Evolutionary conservation across 2,797 vertebrate species (phyloP), one percentile per base, ranked within the genome.

Genomic region (Podarcis lilfordi): DNA sequence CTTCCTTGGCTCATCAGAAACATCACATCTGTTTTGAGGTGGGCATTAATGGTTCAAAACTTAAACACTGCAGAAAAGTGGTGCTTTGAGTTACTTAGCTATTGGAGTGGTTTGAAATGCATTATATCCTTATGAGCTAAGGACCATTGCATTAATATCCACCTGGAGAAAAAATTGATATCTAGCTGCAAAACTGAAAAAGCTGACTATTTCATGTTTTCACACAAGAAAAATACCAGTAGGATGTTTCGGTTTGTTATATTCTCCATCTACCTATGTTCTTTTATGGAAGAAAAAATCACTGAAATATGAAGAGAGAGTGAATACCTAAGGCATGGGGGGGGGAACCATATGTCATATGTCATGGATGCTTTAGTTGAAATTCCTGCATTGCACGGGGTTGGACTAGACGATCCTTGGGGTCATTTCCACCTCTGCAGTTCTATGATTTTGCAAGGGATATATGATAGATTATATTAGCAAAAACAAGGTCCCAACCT

Each of bases 21-120:
- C 43, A 45, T 32, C 37, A 21, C 74, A 68, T 77, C 74, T 66
- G 37, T 29, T 32, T 66, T 27, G 17, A 85, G 17, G 27, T 45
- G 74, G 74, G 77, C 77, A 77, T 85, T 45, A 85, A 85, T 85
- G 21, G 45, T 59, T 84, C 71, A 37, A 61, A 75, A 75, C 21
- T 72, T 40, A 27, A 29, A 17, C 23, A 61, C 50, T 84, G 83
- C 13, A 25, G 35, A 84, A 59, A 35, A 15, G 21, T 27, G n/a
- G 40, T 29, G 71, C 71, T 84, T 84, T 71, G 7, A 25, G 50
- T 72, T 40, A 61, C 50, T 61, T 61, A 40, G 4, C 23, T 59
- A 75, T 25, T 37, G 83, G 61, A 75, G 8, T 9, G 35, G 9
- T 59, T 25, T 35, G 78, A 61, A 80, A 80, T 8, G 25, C 10